Evolutionary conservation across 2,888 invertebrate genomes (phyloP).

Genomic region (Habrosyne pyritoides): DNA sequence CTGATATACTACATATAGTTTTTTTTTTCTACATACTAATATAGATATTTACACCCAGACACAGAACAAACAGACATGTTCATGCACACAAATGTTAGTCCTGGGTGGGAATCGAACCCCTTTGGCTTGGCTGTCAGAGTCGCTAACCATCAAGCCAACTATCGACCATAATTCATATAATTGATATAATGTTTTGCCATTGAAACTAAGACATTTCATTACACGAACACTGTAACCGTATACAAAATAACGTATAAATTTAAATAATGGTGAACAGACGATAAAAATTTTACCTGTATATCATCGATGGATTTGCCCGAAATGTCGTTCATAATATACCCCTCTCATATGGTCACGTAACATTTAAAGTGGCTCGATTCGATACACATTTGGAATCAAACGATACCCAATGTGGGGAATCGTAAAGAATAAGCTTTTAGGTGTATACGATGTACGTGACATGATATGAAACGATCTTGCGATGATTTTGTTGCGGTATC

Average conservation of each 20-base stretch:
- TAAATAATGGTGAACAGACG: background rate
- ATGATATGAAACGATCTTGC: conserved; percentile 36
- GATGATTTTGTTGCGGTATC: conserved; percentile 37
- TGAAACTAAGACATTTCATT: too few species aligned
- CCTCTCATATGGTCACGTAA: conserved; percentile 48
- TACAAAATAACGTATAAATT: background rate
- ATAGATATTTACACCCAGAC: too few species aligned
- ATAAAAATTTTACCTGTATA: background rate
- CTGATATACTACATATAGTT: too few species aligned
- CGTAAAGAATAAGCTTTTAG: conserved; percentile 62
- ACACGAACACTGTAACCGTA: background rate
- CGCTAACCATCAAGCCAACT: too few species aligned
- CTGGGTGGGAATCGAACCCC: too few species aligned
- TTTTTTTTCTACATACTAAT: too few species aligned
- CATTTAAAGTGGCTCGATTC: conserved; percentile 46
- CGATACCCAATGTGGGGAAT: conserved; percentile 29
- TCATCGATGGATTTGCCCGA: background rate
- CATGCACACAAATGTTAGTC: too few species aligned
- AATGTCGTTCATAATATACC: background rate
- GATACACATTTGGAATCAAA: conserved; percentile 26
- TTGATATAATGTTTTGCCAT: too few species aligned
- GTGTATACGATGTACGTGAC: conserved; percentile 54
- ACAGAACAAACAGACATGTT: too few species aligned
- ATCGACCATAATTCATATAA: too few species aligned
- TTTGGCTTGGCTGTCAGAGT: too few species aligned